Evolutionary conservation across 2,113 vertebrate species (phyloP), one percentile per base, ranked within the genome.

Genomic region (Neogale vison): DNA sequence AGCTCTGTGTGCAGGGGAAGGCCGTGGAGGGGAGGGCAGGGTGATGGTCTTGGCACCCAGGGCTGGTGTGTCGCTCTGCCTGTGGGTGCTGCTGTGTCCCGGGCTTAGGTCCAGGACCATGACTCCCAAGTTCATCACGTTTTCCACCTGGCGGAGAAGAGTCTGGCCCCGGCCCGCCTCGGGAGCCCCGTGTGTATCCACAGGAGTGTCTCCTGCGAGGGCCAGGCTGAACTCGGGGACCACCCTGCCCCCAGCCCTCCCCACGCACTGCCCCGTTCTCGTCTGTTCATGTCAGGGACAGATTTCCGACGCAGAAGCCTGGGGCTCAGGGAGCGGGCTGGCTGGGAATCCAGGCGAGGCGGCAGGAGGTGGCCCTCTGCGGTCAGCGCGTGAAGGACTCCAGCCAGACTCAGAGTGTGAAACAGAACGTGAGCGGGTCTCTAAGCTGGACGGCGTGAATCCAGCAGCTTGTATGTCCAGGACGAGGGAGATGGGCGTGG

Each of bases 11-110:
- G 6, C 3, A 9, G 39, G 26, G n/a, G 31, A 47, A 11, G 77
- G 7, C 24, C 0, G 0, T 20, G 34, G 34, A 29, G 42, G 47
- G 57, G 29, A 0, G 34, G 26, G 8, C 8, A 7, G 10, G 67
- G 15, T 0, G 6, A 8, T 0, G 1, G 57, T 31, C 26, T 0
- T 0, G 3, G 12, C 10, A 23, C 8, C 39, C 3, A 57, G 74
- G 31, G 36, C 10, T 39, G 61, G 13, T 26, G 29, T 26, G 39
- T 26, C 26, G 1, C 1, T 3, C 0, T 1, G 23, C 7, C 67
- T 24, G 45, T 4, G 1, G 1, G 4, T 11, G 29, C 36, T 17
- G 55, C 26, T 4, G 1, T n/a, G 63, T 79, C 80, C 55, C 57
- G 18, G 11, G 12, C 34, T 2, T 0, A 3, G 23, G 24, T 24